Percentiles rank a stretch among this genome's conserved stretches.
Evolutionary conservation across 2,888 invertebrate genomes (phyloP).

Genomic region (Pemphredon lugubris): DNA sequence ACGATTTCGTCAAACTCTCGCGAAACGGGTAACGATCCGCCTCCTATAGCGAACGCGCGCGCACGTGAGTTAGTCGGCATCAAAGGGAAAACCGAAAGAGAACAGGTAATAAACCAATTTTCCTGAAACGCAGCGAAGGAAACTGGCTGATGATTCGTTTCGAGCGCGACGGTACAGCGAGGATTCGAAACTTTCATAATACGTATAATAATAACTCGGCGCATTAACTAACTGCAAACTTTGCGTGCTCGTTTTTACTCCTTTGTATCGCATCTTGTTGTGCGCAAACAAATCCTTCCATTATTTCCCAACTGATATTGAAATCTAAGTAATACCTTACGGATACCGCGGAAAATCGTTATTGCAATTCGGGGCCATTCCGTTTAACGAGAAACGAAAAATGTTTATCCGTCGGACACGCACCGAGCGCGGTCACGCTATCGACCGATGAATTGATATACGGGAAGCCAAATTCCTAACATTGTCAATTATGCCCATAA

Average conservation of each 20-base stretch:
- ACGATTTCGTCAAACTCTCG: conserved; percentile 21
- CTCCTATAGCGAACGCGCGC: not conserved
- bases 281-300: not conserved
- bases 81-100: conserved; percentile 55
- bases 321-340: too few species aligned
- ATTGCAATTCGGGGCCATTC: too few species aligned
- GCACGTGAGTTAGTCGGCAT: conserved; percentile 17
- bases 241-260: conserved; percentile 13
- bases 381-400: not conserved
- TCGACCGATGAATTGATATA: too few species aligned
- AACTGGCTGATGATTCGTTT: conserved; percentile 30
- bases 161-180: conserved; percentile 60
- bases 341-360: too few species aligned
- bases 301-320: too few species aligned
- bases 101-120: conserved; percentile 70
- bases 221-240: conserved; percentile 2
- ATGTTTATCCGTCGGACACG: too few species aligned
- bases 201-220: conserved; percentile 49
- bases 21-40: conserved; percentile 7
- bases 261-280: not conserved
- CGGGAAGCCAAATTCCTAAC: too few species aligned
- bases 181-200: conserved; percentile 66
- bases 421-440: too few species aligned
- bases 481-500: too few species aligned
- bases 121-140: conserved; percentile 42